phyloP scores from a whole-genome alignment of 2,888 invertebrate genomes.

The Nomada ruficornis region DNA sequence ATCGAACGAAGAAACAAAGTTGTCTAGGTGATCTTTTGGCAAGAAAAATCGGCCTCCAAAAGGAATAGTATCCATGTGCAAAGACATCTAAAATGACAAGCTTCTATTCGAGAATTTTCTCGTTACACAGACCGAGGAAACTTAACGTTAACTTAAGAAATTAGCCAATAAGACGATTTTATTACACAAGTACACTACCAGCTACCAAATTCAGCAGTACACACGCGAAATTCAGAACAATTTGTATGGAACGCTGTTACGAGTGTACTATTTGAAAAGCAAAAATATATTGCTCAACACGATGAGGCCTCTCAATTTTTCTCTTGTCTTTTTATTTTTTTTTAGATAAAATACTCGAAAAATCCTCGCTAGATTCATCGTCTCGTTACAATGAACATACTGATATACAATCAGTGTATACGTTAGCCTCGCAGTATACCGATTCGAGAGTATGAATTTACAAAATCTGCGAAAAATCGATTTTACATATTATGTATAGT shows the following conservation, averaged over 20 bases:
- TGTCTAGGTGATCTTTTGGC: slow-evolving; percentile 23
- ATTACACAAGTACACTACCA: slow-evolving; percentile 27
- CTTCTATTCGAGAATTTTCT: background rate
- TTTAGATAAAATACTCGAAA: slow-evolving; percentile 27
- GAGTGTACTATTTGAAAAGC: slow-evolving; percentile 25
- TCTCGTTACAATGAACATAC: slow-evolving; percentile 45
- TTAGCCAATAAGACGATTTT: slow-evolving; percentile 19
- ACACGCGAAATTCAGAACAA: slow-evolving; percentile 7
- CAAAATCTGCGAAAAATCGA: slow-evolving; percentile 25
- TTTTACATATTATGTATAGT: slow-evolving; percentile 21
- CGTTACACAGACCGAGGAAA: slow-evolving; percentile 15
- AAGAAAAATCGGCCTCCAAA: slow-evolving; percentile 1
- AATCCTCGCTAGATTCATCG: slow-evolving; percentile 30
- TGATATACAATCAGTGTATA: slow-evolving; percentile 41
- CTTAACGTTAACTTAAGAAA: slow-evolving; percentile 22
- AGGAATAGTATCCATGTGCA: background rate
- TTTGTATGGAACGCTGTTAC: slow-evolving; percentile 19
- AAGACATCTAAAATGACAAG: slow-evolving; percentile 6
- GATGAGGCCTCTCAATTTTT: background rate
- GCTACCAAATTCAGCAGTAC: slow-evolving; percentile 31
- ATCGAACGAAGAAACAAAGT: slow-evolving; percentile 17
- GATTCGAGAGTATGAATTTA: slow-evolving; percentile 30
- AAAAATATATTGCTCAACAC: slow-evolving; percentile 16
- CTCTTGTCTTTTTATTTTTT: background rate
- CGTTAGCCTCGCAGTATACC: slow-evolving; percentile 26